Conservation (phyloP, 1,140 invertebrate genomes). For the Bacillus rossius region DNA sequence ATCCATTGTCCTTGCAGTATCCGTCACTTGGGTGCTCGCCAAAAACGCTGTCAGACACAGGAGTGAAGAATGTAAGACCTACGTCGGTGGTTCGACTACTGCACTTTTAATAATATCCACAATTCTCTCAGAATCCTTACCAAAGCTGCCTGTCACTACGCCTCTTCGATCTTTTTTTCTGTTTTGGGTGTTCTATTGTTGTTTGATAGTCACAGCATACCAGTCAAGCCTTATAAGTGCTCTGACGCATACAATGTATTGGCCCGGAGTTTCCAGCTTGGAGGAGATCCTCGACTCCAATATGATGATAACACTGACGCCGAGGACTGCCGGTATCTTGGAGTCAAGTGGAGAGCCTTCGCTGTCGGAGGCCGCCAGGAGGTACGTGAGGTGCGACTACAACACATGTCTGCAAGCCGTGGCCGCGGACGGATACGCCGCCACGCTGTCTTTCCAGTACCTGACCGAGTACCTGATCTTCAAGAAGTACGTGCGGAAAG, state of each 20-base stretch:
- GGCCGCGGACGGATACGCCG: not conserved
- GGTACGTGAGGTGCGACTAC: not conserved
- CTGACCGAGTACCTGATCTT: not conserved
- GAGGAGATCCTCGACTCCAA: not conserved
- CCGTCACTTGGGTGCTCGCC: too few species aligned
- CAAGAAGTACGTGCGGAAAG: not conserved
- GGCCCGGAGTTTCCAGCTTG: not conserved
- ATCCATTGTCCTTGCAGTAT: too few species aligned
- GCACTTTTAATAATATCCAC: too few species aligned
- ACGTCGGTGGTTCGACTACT: too few species aligned
- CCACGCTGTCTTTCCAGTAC: not conserved
- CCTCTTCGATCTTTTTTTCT: not conserved
- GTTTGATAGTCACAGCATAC: not conserved
- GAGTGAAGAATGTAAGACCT: too few species aligned
- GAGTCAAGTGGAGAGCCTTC: not conserved
- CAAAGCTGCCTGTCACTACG: not conserved
- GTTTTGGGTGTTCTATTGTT: not conserved
- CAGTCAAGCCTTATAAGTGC: not conserved
- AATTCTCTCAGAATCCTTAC: not conserved
- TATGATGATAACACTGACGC: not conserved
- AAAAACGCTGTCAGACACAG: too few species aligned
- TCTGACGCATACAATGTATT: not conserved
- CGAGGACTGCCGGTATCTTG: not conserved
- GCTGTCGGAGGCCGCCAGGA: not conserved
- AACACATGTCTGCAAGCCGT: not conserved